phyloP scores from a whole-genome alignment of 2,797 vertebrate genomes.

The Petrocephalus sullivani region DNA sequence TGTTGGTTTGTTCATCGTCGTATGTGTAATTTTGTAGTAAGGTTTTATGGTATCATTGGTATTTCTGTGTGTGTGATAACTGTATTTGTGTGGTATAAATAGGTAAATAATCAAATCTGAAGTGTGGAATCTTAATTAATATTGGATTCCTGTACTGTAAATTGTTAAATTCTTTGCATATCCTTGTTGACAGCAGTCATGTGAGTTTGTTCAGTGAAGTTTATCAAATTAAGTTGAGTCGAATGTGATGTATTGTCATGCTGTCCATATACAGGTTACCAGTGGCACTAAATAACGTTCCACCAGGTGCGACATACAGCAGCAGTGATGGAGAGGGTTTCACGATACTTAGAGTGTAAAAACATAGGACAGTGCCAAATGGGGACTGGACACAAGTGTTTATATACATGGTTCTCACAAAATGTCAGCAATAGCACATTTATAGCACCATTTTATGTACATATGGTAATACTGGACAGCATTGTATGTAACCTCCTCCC shows the following conservation, averaged over 20 bases:
- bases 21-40: not conserved
- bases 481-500: not conserved
- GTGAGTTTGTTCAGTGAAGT: not conserved
- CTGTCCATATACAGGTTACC: not conserved
- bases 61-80: not conserved
- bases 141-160: not conserved
- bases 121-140: not conserved
- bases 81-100: not conserved
- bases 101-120: not conserved
- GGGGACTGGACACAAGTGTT: not conserved
- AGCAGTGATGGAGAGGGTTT: not conserved
- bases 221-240: not conserved
- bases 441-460: no score
- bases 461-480: not conserved
- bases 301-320: not conserved
- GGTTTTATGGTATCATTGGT: not conserved
- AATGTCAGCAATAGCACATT: not conserved
- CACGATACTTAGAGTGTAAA: not conserved
- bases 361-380: not conserved
- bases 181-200: not conserved
- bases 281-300: not conserved
- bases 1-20: not conserved
- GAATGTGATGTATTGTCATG: not conserved
- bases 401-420: not conserved
- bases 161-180: not conserved